A percentile compares a stretch with the other conserved stretches of the same genome.
Conservation (phyloP, 2,797 vertebrate species). For the Holocentrus rufus region DNA sequence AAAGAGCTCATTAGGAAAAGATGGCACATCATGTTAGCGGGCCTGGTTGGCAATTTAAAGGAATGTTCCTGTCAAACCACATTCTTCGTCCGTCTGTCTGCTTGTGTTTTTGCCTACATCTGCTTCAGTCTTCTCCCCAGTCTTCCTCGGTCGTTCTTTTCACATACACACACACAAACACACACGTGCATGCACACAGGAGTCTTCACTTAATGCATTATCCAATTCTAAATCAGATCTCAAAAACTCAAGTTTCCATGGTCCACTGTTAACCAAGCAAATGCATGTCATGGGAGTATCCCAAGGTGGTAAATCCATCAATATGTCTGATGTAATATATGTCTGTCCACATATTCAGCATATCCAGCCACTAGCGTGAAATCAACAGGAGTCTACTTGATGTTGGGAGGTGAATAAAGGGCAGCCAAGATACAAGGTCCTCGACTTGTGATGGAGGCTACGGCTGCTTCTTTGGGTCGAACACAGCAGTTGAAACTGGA, state of each 20-base stretch:
- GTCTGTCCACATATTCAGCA: conserved; percentile 49
- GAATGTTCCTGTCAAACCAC: conserved; percentile 13
- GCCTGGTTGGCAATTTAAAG: not conserved
- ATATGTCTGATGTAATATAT: conserved; percentile 54
- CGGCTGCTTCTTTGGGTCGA: not conserved
- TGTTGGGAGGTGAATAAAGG: conserved; percentile 35
- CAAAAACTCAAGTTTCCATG: conserved; percentile 45
- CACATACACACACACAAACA: not conserved
- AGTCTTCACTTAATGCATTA: not conserved
- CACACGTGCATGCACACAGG: not conserved
- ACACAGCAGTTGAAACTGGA: not conserved
- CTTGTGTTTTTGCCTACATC: not conserved
- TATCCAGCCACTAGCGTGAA: conserved; percentile 66
- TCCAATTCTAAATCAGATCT: conserved; percentile 9
- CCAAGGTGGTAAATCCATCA: conserved; percentile 70
- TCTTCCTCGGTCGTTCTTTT: not conserved
- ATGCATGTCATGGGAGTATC: conserved; percentile 27
- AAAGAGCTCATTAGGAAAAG: conserved; percentile 30
- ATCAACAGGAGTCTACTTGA: conserved; percentile 62
- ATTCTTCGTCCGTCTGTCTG: conserved; percentile 25
- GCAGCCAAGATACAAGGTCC: not conserved
- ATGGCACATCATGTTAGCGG: not conserved
- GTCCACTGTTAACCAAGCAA: conserved; percentile 40
- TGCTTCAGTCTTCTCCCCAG: conserved; percentile 1
- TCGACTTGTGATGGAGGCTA: not conserved